phyloP scores from a whole-genome alignment of 1,140 invertebrate species.

The Drosophila takahashii region DNA sequence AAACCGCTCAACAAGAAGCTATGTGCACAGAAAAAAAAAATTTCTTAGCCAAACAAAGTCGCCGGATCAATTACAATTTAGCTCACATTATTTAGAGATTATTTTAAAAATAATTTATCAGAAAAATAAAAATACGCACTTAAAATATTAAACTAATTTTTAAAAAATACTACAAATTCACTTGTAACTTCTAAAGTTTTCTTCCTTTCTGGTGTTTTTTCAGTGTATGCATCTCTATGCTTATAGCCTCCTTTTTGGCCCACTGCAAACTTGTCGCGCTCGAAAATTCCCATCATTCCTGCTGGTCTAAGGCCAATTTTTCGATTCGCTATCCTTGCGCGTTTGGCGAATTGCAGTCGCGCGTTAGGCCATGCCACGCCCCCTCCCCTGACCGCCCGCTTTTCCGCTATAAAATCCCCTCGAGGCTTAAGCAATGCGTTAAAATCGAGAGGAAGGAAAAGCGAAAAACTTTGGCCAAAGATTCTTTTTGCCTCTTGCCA shows the following conservation, averaged over 20 bases:
- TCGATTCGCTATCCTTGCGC: slow-evolving; percentile 33
- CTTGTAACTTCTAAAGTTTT: neutral
- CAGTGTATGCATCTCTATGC: slow-evolving; percentile 5
- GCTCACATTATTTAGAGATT: too few relatives aligned
- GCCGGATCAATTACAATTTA: too few relatives aligned
- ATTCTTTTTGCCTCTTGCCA: slow-evolving; percentile 40
- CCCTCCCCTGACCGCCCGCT: neutral
- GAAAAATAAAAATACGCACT: too few relatives aligned
- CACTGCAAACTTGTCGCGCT: slow-evolving; percentile 38
- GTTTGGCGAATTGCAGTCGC: slow-evolving; percentile 39
- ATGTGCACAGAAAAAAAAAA: neutral
- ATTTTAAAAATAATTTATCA: too few relatives aligned
- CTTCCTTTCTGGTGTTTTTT: too few relatives aligned
- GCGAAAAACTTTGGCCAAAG: slow-evolving; percentile 47
- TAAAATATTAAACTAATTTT: too few relatives aligned
- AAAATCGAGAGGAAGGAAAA: slow-evolving; percentile 61
- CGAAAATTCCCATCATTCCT: slow-evolving; percentile 34
- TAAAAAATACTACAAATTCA: too few relatives aligned
- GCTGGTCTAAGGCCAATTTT: slow-evolving; percentile 37
- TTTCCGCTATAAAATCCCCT: slow-evolving; percentile 5
- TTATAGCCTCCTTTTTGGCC: neutral
- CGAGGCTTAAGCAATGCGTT: slow-evolving; percentile 55
- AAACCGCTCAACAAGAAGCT: slow-evolving; percentile 17
- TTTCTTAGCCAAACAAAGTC: neutral
- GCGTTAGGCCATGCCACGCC: slow-evolving; percentile 27